Evolutionary conservation across 2,888 invertebrate genomes (phyloP), one percentile per base, ranked within the genome.

Genomic region (Brenthis daphne): DNA sequence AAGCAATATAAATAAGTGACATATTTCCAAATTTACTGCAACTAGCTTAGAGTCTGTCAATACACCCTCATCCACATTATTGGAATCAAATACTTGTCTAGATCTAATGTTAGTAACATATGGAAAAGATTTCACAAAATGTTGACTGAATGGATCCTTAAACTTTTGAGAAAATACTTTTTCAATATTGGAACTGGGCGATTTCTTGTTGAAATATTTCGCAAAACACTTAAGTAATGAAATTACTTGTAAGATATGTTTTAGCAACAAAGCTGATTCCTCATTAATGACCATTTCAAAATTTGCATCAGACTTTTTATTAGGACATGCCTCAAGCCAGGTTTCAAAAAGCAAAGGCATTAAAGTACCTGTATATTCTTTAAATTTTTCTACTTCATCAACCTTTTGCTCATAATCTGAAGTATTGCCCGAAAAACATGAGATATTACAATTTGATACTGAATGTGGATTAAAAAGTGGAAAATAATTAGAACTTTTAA

Each of bases 311-410:
- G 82, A 77, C 43, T 85, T 86, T 43, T 81, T 83, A 71, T 81
- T 88, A 6, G 96, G 95, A 60, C 94, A 92, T 14, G 95, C 96
- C 92, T 98, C 98, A 33, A 97, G 84, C 97, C 98, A 98, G 63
- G 96, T 96, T 83, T 97, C 97, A 82, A 96, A 94, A 67, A 98
- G 90, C 33, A 98, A 87, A 0, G 97, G 97, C 87, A 97, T 93
- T 57, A 98, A 87, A 50, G 94, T 94, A 70, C 94, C 90, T 47
- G 95, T 91, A 82, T 96, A 96, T 63, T 93, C 93, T 67, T 93
- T 90, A 69, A 96, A 93, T 73, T 88, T 90, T 54, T 89, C 89
- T 3, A 87, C 87, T 75, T 92, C 89, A 80, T 94, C 88, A 20
- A 90, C 78, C 66, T 80, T 80, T 33, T 76, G 74, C 11, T 76